A percentile compares a stretch with the other conserved stretches of the same genome.
phyloP scores from a whole-genome alignment of 2,113 vertebrate species.

The Ivindomyrus marchei region DNA sequence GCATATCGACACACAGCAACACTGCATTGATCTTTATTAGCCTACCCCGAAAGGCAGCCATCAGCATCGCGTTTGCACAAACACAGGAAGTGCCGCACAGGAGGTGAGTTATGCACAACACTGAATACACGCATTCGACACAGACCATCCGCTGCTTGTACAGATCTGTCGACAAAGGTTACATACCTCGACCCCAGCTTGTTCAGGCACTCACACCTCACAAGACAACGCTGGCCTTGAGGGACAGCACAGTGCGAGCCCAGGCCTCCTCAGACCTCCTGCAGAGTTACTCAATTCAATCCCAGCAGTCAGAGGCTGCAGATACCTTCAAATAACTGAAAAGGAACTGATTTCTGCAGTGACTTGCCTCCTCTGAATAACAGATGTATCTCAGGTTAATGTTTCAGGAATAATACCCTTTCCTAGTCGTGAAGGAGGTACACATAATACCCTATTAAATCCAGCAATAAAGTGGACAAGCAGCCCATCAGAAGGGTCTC shows the following conservation, averaged over 20 bases:
- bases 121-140: not conserved
- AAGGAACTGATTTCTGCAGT: not conserved
- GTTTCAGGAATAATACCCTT: not conserved
- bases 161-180: conserved; percentile 36
- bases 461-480: not conserved
- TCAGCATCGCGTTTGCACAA: not conserved
- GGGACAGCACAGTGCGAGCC: not conserved
- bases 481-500: not conserved
- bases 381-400: not conserved
- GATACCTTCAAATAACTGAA: conserved; percentile 22
- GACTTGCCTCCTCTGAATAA: conserved; percentile 10
- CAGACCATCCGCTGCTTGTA: conserved; percentile 19
- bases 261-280: not conserved
- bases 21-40: not conserved
- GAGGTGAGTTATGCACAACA: not conserved
- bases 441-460: not conserved
- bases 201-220: not conserved
- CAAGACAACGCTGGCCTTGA: conserved; percentile 11
- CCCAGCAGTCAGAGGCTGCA: conserved; percentile 12
- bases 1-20: not conserved
- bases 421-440: not conserved
- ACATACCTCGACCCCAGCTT: conserved; percentile 2
- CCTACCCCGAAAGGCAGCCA: not conserved
- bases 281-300: conserved; percentile 20
- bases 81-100: not conserved